Evolutionary conservation across 1,140 invertebrate species (phyloP).

Genomic region (Leptinotarsa undecemlineata): DNA sequence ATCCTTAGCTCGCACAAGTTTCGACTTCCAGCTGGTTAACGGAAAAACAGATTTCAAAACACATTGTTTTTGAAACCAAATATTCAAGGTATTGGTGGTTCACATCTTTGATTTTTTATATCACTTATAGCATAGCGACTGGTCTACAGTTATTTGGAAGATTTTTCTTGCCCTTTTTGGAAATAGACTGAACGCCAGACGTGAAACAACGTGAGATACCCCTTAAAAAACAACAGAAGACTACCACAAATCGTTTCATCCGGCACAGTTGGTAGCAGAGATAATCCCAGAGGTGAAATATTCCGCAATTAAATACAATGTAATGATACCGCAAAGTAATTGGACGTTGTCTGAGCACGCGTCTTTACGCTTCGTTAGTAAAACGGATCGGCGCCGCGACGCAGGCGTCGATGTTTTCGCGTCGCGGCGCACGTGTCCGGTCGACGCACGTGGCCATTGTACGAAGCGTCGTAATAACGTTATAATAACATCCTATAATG

Average conservation of each 20-base stretch:
- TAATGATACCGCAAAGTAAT: slow-evolving; percentile 53
- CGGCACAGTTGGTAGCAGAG: background rate
- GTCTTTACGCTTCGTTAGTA: slow-evolving; percentile 48
- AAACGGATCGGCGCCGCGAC: slow-evolving; percentile 29
- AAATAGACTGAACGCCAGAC: too few relatives aligned
- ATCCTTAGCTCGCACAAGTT: too few relatives aligned
- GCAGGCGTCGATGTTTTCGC: slow-evolving; percentile 36
- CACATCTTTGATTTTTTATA: too few relatives aligned
- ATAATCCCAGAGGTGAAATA: slow-evolving; percentile 23
- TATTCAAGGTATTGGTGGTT: too few relatives aligned
- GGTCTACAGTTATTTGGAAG: too few relatives aligned
- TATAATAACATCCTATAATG: slow-evolving; percentile 30
- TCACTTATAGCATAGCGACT: too few relatives aligned
- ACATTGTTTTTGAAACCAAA: too few relatives aligned
- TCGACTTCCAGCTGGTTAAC: too few relatives aligned
- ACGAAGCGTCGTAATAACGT: slow-evolving; percentile 16
- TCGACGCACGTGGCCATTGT: slow-evolving; percentile 38
- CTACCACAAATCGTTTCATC: background rate
- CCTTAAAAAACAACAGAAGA: background rate
- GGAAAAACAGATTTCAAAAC: too few relatives aligned
- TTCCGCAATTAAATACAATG: slow-evolving; percentile 28
- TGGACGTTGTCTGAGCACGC: slow-evolving; percentile 49
- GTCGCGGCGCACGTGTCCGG: slow-evolving; percentile 40
- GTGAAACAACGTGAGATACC: too few relatives aligned
- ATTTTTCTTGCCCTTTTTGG: too few relatives aligned